Evolutionary conservation across 2,888 invertebrate genomes (phyloP).

Genomic region (Lathronympha strigana): DNA sequence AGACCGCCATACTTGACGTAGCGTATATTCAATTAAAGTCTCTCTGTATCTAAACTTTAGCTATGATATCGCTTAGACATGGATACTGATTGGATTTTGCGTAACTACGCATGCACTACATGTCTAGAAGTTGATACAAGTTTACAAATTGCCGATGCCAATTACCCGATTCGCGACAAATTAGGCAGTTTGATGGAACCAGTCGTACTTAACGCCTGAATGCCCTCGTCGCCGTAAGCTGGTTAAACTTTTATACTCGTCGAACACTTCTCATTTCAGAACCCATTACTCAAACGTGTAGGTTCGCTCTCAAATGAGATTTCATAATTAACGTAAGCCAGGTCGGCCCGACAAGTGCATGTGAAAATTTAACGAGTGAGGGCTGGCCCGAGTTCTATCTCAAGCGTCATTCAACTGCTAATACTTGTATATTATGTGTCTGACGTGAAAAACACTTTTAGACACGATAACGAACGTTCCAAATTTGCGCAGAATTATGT

Average conservation of each 20-base stretch:
- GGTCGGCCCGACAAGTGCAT: constrained; percentile 81
- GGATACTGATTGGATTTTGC: too few species aligned
- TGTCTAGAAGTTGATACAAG: not conserved
- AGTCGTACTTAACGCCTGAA: constrained; percentile 34
- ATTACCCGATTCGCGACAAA: constrained; percentile 5
- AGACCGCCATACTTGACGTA: too few species aligned
- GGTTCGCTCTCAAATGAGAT: constrained; percentile 79
- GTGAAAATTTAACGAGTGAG: constrained; percentile 82
- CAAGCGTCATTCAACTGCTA: constrained; percentile 59
- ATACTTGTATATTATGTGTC: constrained; percentile 55
- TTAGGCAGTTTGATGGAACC: constrained; percentile 13
- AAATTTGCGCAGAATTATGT: constrained; percentile 29
- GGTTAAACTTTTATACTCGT: constrained; percentile 68
- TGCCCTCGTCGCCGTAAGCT: constrained; percentile 51
- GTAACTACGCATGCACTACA: not conserved
- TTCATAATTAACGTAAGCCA: constrained; percentile 83
- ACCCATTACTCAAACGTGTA: constrained; percentile 77
- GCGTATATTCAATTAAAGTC: too few species aligned
- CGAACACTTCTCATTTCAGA: constrained; percentile 71
- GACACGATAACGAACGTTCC: constrained; percentile 42
- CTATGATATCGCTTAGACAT: too few species aligned
- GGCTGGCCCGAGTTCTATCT: constrained; percentile 67
- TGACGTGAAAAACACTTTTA: constrained; percentile 64
- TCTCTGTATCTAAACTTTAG: too few species aligned
- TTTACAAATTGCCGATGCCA: not conserved